These are phyloP conservation scores for Phasianus colchicus DNA, from an alignment of 2,113 vertebrate genomes.

Conservation along the genomic window DNA sequence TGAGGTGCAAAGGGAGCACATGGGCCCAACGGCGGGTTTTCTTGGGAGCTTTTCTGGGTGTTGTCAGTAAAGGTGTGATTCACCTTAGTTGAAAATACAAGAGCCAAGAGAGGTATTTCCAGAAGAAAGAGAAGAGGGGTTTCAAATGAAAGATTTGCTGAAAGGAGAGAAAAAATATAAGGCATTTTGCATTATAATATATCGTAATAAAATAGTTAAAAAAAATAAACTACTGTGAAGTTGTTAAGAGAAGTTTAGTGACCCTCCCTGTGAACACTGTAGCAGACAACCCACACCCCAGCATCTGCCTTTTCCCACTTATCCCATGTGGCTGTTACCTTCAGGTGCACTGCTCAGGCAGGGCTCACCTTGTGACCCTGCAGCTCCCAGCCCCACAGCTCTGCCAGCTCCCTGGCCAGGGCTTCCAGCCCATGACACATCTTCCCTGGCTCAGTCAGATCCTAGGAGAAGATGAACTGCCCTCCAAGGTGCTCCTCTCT, in stretches of 20 bases:
- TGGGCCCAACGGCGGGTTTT: not conserved
- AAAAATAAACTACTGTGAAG: not conserved
- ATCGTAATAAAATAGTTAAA: not conserved
- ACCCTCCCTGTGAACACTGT: not conserved
- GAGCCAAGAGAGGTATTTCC: not conserved
- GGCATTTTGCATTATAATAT: not conserved
- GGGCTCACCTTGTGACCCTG: accelerated
- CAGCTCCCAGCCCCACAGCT: not conserved
- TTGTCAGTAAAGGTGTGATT: not conserved
- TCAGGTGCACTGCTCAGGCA: not conserved
- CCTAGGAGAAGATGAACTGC: not conserved
- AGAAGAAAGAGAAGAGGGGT: not conserved
- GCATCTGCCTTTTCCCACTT: not conserved
- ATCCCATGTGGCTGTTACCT: accelerated
- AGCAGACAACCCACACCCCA: accelerated
- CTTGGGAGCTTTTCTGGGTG: not conserved
- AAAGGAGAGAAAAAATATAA: not conserved
- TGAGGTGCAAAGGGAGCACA: not conserved
- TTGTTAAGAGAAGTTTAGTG: not conserved
- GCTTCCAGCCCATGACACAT: not conserved
- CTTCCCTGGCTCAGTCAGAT: not conserved
- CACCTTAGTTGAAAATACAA: not conserved
- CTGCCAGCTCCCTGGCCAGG: accelerated
- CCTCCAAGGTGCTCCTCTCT: not conserved
- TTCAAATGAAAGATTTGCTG: not conserved